Base-by-base conservation (phyloP, 2,888 invertebrate species). In the Phyto melanocephala region DNA sequence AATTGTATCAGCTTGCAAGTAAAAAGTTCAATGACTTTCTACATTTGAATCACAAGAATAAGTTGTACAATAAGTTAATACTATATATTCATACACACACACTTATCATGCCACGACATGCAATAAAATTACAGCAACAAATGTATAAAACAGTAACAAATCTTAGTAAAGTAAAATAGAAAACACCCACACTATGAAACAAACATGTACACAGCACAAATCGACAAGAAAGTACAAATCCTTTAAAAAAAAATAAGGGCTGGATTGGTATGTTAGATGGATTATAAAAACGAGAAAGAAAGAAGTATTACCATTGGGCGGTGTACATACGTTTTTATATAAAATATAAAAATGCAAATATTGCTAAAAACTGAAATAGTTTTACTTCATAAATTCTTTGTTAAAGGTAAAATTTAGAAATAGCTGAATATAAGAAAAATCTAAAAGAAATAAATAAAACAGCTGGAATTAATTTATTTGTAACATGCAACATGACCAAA, bases 21-120 rank as follows among this genome's bases (percentile, higher is more conserved):
- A 35, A 22, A 33, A 58, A 58, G 70, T 70, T 70, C 58, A 47
- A 35, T 70, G 58, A 37, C 56, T 70, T 47, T 58, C 28, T 28
- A n/a, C n/a, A 17, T 15, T 8, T 10, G 45, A 47, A 58, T 35
- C 47, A 35, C 22, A 8, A 5, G 1, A 22, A 20, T 45, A 6
- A 15, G 33, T 10, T n/a, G 1, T 2, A 24, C 1, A 13, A 54
- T 10, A 45, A 15, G 8, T 45, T 8, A 8, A 17, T 28, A 28
- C 28, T 28, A 28, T 6, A 28, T 28, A 28, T 6, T 5, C 28
- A 52, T n/a, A 67, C 8, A 52, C 20, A 15, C 5, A 42, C 50
- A 24, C 54, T 17, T 56, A 70, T 56, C 68, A 56, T 20, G n/a
- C 24, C n/a, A 33, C 17, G 22, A 54, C 70, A 70, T 70, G 70